Evolutionary conservation across 2,113 vertebrate species (phyloP), one percentile per base, ranked within the genome.

Genomic region (Perca flavescens): DNA sequence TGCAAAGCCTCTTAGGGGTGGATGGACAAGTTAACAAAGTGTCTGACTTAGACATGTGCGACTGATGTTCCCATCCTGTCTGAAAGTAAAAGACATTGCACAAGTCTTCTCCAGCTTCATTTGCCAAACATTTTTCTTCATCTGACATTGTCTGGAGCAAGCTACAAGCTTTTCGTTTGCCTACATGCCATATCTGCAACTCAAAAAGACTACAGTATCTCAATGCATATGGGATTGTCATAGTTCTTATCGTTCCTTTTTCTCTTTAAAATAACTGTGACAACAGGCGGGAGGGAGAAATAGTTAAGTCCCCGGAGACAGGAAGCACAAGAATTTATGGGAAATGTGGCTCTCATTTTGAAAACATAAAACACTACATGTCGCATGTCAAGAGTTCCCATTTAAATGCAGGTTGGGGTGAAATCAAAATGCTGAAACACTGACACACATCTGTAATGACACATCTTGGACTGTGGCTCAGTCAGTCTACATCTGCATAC

Each of bases 401-500:
- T 69, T 36, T 14, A 49, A 79, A 31, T 9, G n/a, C 50, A 75
- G 50, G 54, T 40, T 69, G 62, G 53, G 67, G 36, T 10, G 43
- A 76, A 86, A 70, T 61, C 34, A 65, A 50, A 87, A 82, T 12
- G 14, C 60, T 31, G 17, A 54, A 77, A 85, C 77, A 64, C 57
- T 1, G 40, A 79, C 53, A 46, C 52, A 78, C 83, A 87, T 80
- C 69, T 84, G 80, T 21, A 25, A 28, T 11, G 50, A 71, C 36
- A 82, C 7, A 47, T 76, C 74, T 56, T 79, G 66, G 80, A 71
- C 61, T 11, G 46, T 31, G 28, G 43, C 74, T 12, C 65, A 52
- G 15, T 67, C 25, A 15, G 40, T 40, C 50, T 22, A 70, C 84
- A 92, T 91, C 84, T 91, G 89, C 68, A 57, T 78, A 68, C 86